Percentiles rank a stretch among this genome's conserved stretches.
These are phyloP conservation scores for Drosophila stalkeri DNA, from an alignment of 2,888 invertebrate species.

Conservation along the genomic window DNA sequence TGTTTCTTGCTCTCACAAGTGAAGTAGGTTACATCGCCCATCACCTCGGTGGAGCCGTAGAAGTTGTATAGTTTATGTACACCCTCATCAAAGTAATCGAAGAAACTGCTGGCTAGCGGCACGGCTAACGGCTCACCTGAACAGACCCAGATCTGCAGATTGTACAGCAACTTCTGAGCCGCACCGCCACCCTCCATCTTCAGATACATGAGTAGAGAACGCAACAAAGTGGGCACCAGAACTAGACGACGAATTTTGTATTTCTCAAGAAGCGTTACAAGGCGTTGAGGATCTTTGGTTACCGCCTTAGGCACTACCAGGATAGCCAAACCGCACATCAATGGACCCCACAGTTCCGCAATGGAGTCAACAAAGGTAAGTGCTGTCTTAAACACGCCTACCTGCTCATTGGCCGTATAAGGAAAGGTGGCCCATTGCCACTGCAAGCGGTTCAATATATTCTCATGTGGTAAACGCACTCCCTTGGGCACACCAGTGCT, in stretches of 20 bases:
- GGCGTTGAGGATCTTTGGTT: constrained; percentile 91
- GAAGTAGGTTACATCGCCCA: constrained; percentile 95
- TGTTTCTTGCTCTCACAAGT: constrained; percentile 88
- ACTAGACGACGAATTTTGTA: constrained; percentile 93
- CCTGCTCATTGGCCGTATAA: constrained; percentile 88
- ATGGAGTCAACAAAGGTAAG: constrained; percentile 96
- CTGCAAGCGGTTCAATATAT: constrained; percentile 92
- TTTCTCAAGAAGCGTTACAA: constrained; percentile 89
- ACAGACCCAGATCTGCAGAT: constrained; percentile 92
- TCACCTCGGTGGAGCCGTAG: constrained; percentile 96
- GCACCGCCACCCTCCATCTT: constrained; percentile 86
- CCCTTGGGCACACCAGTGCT: constrained; percentile 96
- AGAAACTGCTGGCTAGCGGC: constrained; percentile 91
- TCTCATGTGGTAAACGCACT: constrained; percentile 92
- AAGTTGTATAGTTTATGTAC: constrained; percentile 92
- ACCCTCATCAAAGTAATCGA: constrained; percentile 89
- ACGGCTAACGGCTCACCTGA: constrained; percentile 93
- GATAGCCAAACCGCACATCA: constrained; percentile 89
- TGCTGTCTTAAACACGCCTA: constrained; percentile 95
- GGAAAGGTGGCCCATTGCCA: constrained; percentile 96
- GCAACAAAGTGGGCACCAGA: constrained; percentile 93
- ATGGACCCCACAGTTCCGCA: constrained; percentile 94
- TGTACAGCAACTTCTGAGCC: constrained; percentile 86
- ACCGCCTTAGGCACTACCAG: constrained; percentile 90
- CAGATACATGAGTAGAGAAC: constrained; percentile 91